Percentiles rank a stretch among this genome's conserved stretches.
Conservation (phyloP, 2,888 invertebrate species). For the Cantharis rufa region DNA sequence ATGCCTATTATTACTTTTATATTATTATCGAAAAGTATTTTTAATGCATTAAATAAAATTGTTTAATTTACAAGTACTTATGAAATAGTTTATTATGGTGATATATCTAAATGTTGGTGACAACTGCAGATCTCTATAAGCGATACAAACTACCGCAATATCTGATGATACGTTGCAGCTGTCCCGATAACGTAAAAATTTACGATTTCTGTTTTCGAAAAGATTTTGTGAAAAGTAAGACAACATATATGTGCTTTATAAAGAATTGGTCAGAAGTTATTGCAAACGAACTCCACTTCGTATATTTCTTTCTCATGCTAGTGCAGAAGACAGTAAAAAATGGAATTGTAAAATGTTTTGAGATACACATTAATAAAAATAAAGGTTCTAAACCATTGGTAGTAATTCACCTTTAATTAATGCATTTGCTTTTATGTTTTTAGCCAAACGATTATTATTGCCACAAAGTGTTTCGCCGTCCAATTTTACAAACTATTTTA, state of each 20-base stretch:
- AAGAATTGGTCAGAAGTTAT: conserved; percentile 25
- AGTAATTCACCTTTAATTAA: not conserved
- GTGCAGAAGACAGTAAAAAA: conserved; percentile 1
- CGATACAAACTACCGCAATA: conserved; percentile 28
- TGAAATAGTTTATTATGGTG: not conserved
- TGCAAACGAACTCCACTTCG: conserved; percentile 17
- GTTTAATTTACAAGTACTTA: not conserved
- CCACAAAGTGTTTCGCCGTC: not conserved
- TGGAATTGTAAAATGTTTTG: not conserved
- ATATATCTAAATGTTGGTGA: conserved; percentile 23
- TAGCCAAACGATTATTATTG: not conserved
- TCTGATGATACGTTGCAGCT: conserved; percentile 29
- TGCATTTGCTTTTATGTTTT: not conserved
- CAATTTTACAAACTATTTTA: not conserved
- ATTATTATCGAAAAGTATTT: not conserved
- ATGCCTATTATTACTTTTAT: not conserved
- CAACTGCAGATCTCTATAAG: conserved; percentile 28
- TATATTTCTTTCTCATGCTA: conserved; percentile 17
- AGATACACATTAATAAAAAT: not conserved
- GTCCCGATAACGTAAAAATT: conserved; percentile 26
- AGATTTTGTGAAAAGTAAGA: conserved; percentile 20
- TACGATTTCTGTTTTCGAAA: conserved; percentile 29
- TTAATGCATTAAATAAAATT: not conserved
- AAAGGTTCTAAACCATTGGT: not conserved
- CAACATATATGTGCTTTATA: conserved; percentile 23